Evolutionary conservation across 1,140 invertebrate species (phyloP), one percentile per base, ranked within the genome.

Genomic region (Bombus soroeensis): DNA sequence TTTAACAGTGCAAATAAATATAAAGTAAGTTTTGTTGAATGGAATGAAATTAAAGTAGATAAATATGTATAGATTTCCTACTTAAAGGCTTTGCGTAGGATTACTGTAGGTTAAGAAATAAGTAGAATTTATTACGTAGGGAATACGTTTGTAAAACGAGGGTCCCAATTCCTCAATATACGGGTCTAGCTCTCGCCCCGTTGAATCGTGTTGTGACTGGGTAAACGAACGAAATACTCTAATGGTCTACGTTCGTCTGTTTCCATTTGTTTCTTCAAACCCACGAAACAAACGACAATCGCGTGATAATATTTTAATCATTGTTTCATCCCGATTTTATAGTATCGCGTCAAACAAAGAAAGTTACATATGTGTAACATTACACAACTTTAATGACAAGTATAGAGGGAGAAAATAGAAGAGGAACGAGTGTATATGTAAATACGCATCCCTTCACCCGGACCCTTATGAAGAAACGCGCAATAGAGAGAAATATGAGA

Each of bases 181-280:
- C 84, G 72, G 25, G 22, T 72, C 64, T 86, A 53, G n/a, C 71
- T 59, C 47, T 76, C 59, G 53, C 83, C 83, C 76, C 79, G 72
- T 75, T 73, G 62, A 86, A 34, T 73, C 71, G 78, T 41, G 59
- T 82, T 66, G 71, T 82, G 79, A 86, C 79, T 82, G 79, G 43
- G 43, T 86, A 86, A 86, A 81, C 79, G 84, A 68, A 73, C 71
- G 71, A 82, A 86, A 86, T 82, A 82, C 79, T 82, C 62, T 75
- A 85, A 85, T 81, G 78, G 78, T 85, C 71, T 70, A n/a, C 25
- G 76, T 37, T 79, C 47, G 37, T 84, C 57, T 62, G 47, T 71
- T 53, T 66, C 76, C 75, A 78, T 66, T 78, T 84, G 82, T 81
- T 75, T 22, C 79, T 70, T 64, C n/a, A 37, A 70, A 43, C 6